Conservation (phyloP, 2,888 invertebrate genomes). For the Macrosiphum euphorbiae region DNA sequence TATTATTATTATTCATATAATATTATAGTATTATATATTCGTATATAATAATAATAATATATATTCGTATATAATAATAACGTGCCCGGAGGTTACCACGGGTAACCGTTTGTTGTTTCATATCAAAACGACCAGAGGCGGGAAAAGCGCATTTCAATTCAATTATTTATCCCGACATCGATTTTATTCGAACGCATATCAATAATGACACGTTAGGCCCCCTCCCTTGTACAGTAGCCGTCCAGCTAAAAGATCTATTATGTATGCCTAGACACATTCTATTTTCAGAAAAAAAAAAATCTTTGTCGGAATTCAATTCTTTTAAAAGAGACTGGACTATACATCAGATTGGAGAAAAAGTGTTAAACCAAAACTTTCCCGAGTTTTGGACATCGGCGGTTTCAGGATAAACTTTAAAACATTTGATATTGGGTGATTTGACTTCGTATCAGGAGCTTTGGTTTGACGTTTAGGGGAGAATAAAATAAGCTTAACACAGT, state of each 20-base stretch:
- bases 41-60: too few relatives aligned
- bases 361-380: neutral
- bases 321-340: neutral
- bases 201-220: neutral
- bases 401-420: neutral
- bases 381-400: neutral
- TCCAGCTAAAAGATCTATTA: constrained; percentile 6
- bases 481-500: neutral
- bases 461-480: neutral
- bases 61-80: constrained; percentile 14
- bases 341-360: neutral
- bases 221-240: neutral
- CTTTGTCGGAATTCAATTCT: neutral
- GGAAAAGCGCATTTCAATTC: neutral
- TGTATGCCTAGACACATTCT: neutral
- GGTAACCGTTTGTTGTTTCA: constrained; percentile 53
- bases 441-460: neutral
- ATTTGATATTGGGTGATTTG: neutral
- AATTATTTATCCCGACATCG: constrained; percentile 44
- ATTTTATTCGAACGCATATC: constrained; percentile 10
- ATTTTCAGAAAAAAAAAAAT: neutral
- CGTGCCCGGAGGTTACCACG: constrained; percentile 18
- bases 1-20: neutral
- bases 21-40: neutral
- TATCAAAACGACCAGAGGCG: neutral